Evolutionary conservation across 2,113 vertebrate species (phyloP).

Genomic region (Prinia subflava): DNA sequence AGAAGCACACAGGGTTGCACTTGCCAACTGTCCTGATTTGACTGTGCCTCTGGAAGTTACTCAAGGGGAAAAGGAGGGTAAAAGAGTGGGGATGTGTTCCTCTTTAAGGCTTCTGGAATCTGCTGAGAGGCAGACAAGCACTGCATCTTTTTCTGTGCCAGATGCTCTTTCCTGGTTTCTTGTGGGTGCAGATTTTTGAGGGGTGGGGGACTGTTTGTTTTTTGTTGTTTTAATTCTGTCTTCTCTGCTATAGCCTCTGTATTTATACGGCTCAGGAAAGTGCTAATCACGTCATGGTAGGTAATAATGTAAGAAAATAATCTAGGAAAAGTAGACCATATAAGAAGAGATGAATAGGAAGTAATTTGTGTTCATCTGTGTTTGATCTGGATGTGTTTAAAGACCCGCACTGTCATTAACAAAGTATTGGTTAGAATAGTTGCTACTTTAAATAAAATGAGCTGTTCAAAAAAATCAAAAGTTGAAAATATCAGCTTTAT

Average conservation of each 20-base stretch:
- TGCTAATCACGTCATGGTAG: not conserved
- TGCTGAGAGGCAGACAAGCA: not conserved
- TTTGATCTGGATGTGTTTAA: not conserved
- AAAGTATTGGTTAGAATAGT: not conserved
- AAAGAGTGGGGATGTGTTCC: not conserved
- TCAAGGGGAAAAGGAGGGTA: not conserved
- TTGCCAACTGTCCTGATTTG: not conserved
- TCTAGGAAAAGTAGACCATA: not conserved
- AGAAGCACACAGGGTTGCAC: not conserved
- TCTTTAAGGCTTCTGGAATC: not conserved
- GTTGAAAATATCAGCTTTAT: not conserved
- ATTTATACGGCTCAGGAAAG: not conserved
- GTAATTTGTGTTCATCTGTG: not conserved
- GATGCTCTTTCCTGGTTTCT: not conserved
- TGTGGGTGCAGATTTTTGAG: not conserved
- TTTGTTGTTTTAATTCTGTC: not conserved
- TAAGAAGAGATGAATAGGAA: not conserved
- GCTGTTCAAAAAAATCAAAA: not conserved
- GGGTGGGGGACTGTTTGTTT: too few species aligned
- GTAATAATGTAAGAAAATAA: not conserved
- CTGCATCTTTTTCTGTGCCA: not conserved
- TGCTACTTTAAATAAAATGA: not conserved
- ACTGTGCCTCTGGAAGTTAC: not conserved
- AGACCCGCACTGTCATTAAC: not conserved
- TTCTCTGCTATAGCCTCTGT: not conserved